phyloP scores from a whole-genome alignment of 2,797 vertebrate species.

The Garrulus glandarius region DNA sequence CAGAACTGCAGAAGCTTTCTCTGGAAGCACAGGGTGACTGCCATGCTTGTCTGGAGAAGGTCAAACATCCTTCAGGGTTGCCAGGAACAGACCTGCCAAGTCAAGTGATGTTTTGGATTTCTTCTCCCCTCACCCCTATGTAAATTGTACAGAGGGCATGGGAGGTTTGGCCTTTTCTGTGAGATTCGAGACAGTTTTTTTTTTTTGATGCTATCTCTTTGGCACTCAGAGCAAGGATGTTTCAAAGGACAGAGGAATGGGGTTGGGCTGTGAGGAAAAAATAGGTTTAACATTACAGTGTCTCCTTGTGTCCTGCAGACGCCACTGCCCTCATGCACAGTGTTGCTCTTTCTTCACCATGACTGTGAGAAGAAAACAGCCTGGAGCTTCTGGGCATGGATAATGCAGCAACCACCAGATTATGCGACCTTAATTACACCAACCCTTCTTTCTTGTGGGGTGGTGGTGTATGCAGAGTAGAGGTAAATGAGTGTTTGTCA shows the following conservation, averaged over 20 bases:
- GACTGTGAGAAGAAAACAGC: neutral
- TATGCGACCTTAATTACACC: neutral
- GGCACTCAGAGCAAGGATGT: neutral
- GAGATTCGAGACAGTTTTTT: neutral
- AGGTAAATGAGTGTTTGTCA: conserved; percentile 26
- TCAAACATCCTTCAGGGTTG: conserved; percentile 16
- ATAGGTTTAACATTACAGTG: neutral
- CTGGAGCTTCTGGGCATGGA: neutral
- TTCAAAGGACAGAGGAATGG: conserved; percentile 17
- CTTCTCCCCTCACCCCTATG: neutral
- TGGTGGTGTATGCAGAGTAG: neutral
- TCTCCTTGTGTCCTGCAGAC: neutral
- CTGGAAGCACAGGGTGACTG: neutral
- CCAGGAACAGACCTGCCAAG: conserved; percentile 21
- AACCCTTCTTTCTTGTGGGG: neutral
- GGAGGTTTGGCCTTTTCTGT: neutral
- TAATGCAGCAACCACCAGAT: neutral
- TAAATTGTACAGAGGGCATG: neutral
- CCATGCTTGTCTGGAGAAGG: neutral
- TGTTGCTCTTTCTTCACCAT: neutral
- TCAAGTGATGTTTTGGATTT: conserved; percentile 4
- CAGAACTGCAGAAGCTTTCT: neutral
- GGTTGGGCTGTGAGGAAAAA: neutral
- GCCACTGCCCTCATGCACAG: neutral
- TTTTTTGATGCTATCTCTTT: conserved; percentile 34